Percentiles rank a stretch among this genome's conserved stretches.
Conservation (phyloP, 2,888 invertebrate species). For the Orthonychiurus folsomi region DNA sequence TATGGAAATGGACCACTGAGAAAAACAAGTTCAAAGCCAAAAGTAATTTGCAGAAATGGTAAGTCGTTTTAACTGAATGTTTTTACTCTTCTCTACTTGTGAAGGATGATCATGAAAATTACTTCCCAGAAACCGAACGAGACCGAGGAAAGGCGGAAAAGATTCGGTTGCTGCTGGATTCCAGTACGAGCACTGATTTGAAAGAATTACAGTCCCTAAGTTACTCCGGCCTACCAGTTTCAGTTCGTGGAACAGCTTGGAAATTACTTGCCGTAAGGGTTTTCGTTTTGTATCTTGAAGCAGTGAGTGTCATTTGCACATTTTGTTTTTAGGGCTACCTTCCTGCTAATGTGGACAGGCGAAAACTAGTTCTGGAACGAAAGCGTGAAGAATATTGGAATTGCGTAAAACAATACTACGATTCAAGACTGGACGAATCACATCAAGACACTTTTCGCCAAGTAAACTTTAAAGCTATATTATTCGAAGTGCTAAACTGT, state of each 20-base stretch:
- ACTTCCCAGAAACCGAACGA: slow-evolving; percentile 43
- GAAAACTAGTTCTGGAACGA: slow-evolving; percentile 75
- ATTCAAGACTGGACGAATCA: slow-evolving; percentile 75
- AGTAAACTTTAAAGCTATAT: slow-evolving; percentile 43
- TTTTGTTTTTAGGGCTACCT: slow-evolving; percentile 66
- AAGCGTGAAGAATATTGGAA: slow-evolving; percentile 94
- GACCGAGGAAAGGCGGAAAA: slow-evolving; percentile 67
- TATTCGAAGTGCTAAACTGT: not conserved
- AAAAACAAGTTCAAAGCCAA: slow-evolving; percentile 7
- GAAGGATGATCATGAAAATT: no score
- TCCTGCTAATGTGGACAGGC: slow-evolving; percentile 81
- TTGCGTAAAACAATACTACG: slow-evolving; percentile 92
- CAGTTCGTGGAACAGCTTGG: slow-evolving; percentile 64
- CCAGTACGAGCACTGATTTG: slow-evolving; percentile 62
- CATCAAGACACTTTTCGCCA: slow-evolving; percentile 89
- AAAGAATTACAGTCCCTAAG: slow-evolving; percentile 78
- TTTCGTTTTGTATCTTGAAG: no score
- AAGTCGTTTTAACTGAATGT: not conserved
- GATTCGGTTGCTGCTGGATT: slow-evolving; percentile 69
- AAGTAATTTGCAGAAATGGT: slow-evolving; percentile 13
- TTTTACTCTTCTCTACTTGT: not conserved
- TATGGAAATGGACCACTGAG: not conserved
- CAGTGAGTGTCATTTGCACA: not conserved
- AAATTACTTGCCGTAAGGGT: slow-evolving; percentile 55
- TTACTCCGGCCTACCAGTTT: slow-evolving; percentile 94